Evolutionary conservation across 2,888 invertebrate genomes (phyloP), one percentile per base, ranked within the genome.

Genomic region (Caenorhabditis auriculariae): DNA sequence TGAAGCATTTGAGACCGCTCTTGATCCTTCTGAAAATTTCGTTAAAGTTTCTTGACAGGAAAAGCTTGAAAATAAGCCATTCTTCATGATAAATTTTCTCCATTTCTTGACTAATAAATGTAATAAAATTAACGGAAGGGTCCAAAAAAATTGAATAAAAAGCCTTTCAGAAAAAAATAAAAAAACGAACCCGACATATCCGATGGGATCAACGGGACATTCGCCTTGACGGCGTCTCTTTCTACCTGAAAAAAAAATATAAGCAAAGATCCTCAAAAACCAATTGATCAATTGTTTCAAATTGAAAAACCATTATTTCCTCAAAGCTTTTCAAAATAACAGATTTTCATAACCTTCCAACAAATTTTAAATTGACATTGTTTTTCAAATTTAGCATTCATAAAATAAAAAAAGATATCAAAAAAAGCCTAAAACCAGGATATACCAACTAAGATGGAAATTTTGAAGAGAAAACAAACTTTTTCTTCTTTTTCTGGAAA

Each of bases 131-230:
- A 9, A 32, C 32, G 9, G 32, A 15, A 32, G 12, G 9, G 9
- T 32, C 12, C 12, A 5, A 44, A 12, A 44, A 23, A 41, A 29
- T 35, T 12, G 26, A 27, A 21, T n/a, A 44, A 29, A 17, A 26
- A 45, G 4, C 4, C 4, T 17, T 45, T 23, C 3, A 3, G 3
- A 9, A 27, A 24, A 27, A 21, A 27, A 6, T 4, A 46, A 32
- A 26, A 51, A 24, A 55, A 54, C 35, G 55, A 53, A 43, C 62
- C 57, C 17, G 70, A 63, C 53, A 74, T 54, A 52, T 75, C 73
- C 32, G 60, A 50, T 1, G 75, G 75, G 47, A 75, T 71, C 48
- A 75, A 55, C 3, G 75, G 75, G n/a, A 75, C 73, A 35, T 57
- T 60, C 24, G 64, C 54, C 6, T 54, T 47, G 39, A 47, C 52